Percentiles rank a stretch among this genome's conserved stretches.
Conservation (phyloP, 1,140 invertebrate genomes). For the Drosophila subpulchrella region DNA sequence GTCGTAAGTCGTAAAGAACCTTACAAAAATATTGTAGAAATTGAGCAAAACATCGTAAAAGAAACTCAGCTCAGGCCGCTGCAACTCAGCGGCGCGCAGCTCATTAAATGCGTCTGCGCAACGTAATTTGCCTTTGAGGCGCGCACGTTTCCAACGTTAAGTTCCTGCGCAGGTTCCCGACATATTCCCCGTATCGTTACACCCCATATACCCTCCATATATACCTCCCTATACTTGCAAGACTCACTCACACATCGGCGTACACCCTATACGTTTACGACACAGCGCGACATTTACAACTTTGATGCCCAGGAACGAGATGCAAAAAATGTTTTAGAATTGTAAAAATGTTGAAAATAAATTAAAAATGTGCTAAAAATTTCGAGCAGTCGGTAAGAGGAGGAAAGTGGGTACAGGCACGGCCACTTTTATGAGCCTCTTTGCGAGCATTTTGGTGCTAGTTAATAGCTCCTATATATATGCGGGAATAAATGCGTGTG, state of each 20-base stretch:
- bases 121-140: conserved; percentile 79
- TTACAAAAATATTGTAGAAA: conserved; percentile 53
- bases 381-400: conserved; percentile 32
- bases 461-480: conserved; percentile 45
- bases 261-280: conserved; percentile 60
- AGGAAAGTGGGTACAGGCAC: conserved; percentile 16
- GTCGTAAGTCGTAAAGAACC: conserved; percentile 51
- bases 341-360: conserved; percentile 82
- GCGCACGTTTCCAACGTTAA: conserved; percentile 66
- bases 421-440: conserved; percentile 48
- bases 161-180: conserved; percentile 40
- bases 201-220: conserved; percentile 46
- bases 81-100: conserved; percentile 38
- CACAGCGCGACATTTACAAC: conserved; percentile 81
- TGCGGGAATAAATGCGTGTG: conserved; percentile 35
- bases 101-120: conserved; percentile 81
- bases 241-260: conserved; percentile 9
- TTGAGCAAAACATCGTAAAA: conserved; percentile 39
- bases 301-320: conserved; percentile 72
- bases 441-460: conserved; percentile 64
- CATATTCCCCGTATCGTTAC: conserved; percentile 58
- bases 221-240: not conserved
- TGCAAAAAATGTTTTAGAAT: conserved; percentile 62
- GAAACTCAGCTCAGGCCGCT: conserved; percentile 18
- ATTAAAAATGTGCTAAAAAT: conserved; percentile 79